These are phyloP conservation scores for Smithornis capensis DNA, from an alignment of 2,113 vertebrate genomes.

Conservation along the genomic window DNA sequence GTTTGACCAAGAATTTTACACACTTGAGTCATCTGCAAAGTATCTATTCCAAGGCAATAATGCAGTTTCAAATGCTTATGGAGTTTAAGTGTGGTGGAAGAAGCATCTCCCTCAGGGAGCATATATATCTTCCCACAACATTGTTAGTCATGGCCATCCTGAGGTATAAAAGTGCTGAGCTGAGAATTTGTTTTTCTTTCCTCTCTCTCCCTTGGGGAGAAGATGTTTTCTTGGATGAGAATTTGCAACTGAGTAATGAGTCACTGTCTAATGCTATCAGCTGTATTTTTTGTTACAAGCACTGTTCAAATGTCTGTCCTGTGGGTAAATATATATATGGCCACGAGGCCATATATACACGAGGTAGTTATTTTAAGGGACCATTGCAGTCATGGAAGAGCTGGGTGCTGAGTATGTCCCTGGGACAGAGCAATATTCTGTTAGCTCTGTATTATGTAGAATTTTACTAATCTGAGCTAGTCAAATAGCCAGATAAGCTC, in stretches of 20 bases:
- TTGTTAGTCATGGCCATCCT: slow-evolving; percentile 14
- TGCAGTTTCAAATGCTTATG: slow-evolving; percentile 12
- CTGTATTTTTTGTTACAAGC: slow-evolving; percentile 31
- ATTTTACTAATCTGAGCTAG: slow-evolving; percentile 1
- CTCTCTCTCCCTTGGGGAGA: slow-evolving; percentile 41
- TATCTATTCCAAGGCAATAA: slow-evolving; percentile 3
- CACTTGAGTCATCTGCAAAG: background rate
- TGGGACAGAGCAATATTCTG: background rate
- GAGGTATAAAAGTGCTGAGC: slow-evolving; percentile 40
- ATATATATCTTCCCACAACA: background rate
- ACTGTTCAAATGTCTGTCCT: slow-evolving; percentile 17
- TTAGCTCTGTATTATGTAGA: slow-evolving; percentile 2
- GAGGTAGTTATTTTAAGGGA: slow-evolving; percentile 18
- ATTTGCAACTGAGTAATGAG: slow-evolving; percentile 45
- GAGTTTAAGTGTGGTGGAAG: slow-evolving; percentile 27
- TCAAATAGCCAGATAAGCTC: background rate
- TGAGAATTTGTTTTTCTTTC: slow-evolving; percentile 54
- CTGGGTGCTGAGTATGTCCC: background rate
- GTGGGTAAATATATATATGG: slow-evolving; percentile 9
- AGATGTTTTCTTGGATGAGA: slow-evolving; percentile 27
- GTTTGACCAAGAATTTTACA: background rate
- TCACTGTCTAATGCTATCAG: slow-evolving; percentile 42
- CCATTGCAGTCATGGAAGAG: background rate
- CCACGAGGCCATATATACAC: background rate
- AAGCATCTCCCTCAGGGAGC: slow-evolving; percentile 6